Conservation (phyloP, 2,888 invertebrate species). For the Harmothoe impar region DNA sequence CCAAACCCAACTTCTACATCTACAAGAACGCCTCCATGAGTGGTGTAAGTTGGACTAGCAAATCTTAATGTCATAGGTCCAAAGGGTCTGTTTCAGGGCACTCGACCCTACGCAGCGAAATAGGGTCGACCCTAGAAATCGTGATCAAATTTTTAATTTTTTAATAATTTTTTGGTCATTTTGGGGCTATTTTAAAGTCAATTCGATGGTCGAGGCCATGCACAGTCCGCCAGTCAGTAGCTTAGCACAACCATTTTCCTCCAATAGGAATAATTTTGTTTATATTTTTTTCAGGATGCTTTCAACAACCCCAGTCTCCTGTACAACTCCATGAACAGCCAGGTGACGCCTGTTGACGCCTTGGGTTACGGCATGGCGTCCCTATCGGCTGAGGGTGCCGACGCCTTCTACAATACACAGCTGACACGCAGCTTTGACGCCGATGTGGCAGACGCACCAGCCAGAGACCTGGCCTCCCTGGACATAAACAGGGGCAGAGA, state of each 20-base stretch:
- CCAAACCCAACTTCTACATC: neutral
- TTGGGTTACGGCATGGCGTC: neutral
- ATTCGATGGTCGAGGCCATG: neutral
- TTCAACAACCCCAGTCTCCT: neutral
- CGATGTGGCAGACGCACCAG: neutral
- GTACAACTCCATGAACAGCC: neutral
- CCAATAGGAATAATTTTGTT: too few relatives aligned
- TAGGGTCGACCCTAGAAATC: too few relatives aligned
- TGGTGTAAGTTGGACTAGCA: neutral
- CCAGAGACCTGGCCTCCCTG: neutral
- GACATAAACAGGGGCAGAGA: neutral
- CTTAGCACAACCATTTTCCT: too few relatives aligned
- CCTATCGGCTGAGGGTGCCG: neutral
- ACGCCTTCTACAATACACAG: neutral
- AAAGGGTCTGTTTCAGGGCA: neutral
- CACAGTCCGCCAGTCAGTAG: neutral
- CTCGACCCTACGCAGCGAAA: too few relatives aligned
- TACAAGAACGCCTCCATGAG: neutral
- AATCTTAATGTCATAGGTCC: neutral
- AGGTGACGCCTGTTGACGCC: neutral
- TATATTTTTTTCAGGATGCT: too few relatives aligned
- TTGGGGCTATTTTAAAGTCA: too few relatives aligned
- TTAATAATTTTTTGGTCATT: neutral
- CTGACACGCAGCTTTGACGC: neutral
- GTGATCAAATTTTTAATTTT: neutral